phyloP scores from a whole-genome alignment of 2,888 invertebrate species.

The Noctua janthe region DNA sequence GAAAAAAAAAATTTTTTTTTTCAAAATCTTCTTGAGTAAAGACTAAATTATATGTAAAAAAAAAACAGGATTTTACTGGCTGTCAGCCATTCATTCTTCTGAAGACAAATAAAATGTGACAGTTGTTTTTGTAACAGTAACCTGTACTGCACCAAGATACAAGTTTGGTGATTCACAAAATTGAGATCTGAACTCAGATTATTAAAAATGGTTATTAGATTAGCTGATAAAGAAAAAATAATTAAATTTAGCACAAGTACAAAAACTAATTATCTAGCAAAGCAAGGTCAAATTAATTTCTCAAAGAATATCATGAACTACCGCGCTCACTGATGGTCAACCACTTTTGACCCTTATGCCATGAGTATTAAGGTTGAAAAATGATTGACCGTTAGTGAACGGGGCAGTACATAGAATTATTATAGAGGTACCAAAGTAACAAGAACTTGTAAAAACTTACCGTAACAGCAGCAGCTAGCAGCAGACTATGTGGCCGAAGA shows the following conservation, averaged over 20 bases:
- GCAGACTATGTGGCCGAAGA: slow-evolving; percentile 94
- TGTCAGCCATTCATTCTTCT: background rate
- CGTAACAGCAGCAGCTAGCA: slow-evolving; percentile 94
- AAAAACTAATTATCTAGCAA: background rate
- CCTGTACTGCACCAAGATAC: background rate
- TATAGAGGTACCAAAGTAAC: background rate
- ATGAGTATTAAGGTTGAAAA: background rate
- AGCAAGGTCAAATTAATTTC: background rate
- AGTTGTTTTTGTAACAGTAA: background rate
- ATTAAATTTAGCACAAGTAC: background rate
- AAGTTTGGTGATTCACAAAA: background rate
- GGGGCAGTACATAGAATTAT: background rate
- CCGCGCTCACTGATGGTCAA: no score
- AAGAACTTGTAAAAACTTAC: slow-evolving; percentile 89
- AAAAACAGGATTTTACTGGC: background rate
- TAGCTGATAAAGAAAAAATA: background rate
- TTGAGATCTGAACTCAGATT: background rate
- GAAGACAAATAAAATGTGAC: background rate
- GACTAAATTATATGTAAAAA: background rate
- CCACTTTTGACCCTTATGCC: no score
- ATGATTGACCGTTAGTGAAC: background rate
- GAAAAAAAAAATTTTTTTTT: no score
- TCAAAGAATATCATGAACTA: background rate
- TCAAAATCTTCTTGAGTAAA: no score
- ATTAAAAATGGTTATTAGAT: background rate